phyloP scores from a whole-genome alignment of 2,888 invertebrate species.

The Germaria angustata region DNA sequence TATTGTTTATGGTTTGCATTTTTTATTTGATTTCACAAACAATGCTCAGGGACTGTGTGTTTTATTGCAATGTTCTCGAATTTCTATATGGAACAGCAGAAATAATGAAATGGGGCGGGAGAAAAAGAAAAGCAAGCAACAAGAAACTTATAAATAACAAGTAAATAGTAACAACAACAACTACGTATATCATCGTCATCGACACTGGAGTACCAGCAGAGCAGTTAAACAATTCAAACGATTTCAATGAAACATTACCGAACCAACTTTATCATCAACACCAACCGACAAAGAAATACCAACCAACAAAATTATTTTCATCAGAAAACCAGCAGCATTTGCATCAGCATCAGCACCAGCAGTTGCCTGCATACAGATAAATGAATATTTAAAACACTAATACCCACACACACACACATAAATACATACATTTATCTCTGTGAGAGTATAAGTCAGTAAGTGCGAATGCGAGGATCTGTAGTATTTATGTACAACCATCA shows the following conservation, averaged over 20 bases:
- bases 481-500: constrained; percentile 3
- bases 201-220: constrained; percentile 51
- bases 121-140: background rate
- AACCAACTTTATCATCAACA: constrained; percentile 51
- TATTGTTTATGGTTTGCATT: constrained; percentile 52
- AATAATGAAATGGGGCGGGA: constrained; percentile 12
- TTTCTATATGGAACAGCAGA: constrained; percentile 32
- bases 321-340: background rate
- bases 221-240: constrained; percentile 68
- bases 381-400: constrained; percentile 62
- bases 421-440: background rate
- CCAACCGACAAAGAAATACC: constrained; percentile 2
- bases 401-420: background rate
- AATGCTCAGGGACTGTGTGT: constrained; percentile 23
- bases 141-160: constrained; percentile 54
- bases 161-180: constrained; percentile 59
- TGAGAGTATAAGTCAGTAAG: constrained; percentile 12
- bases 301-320: constrained; percentile 15
- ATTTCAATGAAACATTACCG: constrained; percentile 69
- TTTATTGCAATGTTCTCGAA: constrained; percentile 53
- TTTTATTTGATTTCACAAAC: constrained; percentile 11
- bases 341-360: constrained; percentile 10
- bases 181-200: constrained; percentile 41
- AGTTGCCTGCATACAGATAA: constrained; percentile 46
- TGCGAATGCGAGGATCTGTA: constrained; percentile 48